Evolutionary conservation across 2,113 vertebrate genomes (phyloP).

Genomic region (Perca flavescens): DNA sequence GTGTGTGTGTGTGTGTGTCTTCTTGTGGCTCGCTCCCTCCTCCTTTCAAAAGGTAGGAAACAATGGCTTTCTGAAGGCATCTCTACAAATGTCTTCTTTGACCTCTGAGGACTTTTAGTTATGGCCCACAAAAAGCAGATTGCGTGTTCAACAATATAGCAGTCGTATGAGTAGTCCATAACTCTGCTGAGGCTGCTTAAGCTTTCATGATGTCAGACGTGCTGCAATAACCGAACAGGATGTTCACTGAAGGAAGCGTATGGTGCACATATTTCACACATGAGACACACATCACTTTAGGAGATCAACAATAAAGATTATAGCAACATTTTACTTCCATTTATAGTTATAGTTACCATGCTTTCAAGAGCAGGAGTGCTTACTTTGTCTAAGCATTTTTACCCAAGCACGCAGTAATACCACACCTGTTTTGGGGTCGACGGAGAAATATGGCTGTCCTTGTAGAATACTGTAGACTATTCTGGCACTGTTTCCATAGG

Average conservation of each 20-base stretch:
- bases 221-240: conserved; percentile 51
- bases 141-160: conserved; percentile 48
- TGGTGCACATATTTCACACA: conserved; percentile 13
- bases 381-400: neutral
- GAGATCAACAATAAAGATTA: conserved; percentile 31
- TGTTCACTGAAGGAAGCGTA: conserved; percentile 16
- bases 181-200: conserved; percentile 51
- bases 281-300: conserved; percentile 38
- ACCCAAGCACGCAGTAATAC: conserved; percentile 7
- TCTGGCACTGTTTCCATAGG: conserved; percentile 96
- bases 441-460: conserved; percentile 98
- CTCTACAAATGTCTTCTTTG: conserved; percentile 58
- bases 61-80: conserved; percentile 65
- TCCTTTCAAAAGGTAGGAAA: conserved; percentile 34
- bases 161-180: conserved; percentile 43
- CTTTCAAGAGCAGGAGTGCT: neutral
- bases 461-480: conserved; percentile 98
- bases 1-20: too few relatives aligned
- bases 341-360: conserved; percentile 14
- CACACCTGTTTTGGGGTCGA: conserved; percentile 96
- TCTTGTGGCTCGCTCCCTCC: too few relatives aligned
- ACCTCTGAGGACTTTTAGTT: conserved; percentile 68
- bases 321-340: conserved; percentile 6
- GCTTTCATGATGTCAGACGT: conserved; percentile 61
- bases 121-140: conserved; percentile 52